phyloP scores from a whole-genome alignment of 2,113 vertebrate genomes.

The Pterocles burchelli region DNA sequence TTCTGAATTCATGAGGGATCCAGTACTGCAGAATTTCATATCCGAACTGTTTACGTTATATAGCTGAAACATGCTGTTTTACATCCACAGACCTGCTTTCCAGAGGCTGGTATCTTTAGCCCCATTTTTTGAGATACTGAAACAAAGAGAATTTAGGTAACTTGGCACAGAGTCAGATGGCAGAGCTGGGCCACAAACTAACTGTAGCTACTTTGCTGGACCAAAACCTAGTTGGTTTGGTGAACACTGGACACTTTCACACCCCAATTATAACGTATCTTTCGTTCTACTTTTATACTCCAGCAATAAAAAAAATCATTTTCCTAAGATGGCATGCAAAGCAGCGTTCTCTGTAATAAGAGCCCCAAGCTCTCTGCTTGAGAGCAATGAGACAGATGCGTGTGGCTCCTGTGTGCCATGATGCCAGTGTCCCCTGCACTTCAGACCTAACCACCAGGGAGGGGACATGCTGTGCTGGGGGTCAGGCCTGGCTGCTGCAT shows the following conservation, averaged over 20 bases:
- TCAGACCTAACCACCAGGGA: accelerated
- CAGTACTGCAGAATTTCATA: neutral
- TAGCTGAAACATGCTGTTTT: neutral
- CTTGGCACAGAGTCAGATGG: neutral
- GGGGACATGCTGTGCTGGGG: accelerated
- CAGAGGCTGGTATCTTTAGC: neutral
- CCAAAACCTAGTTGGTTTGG: neutral
- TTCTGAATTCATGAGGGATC: neutral
- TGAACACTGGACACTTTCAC: neutral
- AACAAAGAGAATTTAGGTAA: neutral
- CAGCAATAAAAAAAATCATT: neutral
- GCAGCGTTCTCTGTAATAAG: neutral
- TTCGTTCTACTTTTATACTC: neutral
- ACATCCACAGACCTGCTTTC: neutral
- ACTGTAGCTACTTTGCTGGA: neutral
- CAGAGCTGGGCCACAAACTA: neutral
- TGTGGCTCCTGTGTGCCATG: accelerated
- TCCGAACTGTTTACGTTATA: neutral
- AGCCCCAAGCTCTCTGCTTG: neutral
- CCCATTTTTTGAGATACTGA: neutral
- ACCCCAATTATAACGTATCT: neutral
- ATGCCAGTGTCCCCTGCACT: neutral
- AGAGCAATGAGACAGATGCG: neutral
- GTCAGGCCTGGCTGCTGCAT: neutral
- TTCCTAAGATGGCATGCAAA: neutral